Percentiles rank a stretch among this genome's conserved stretches.
phyloP scores from a whole-genome alignment of 2,797 vertebrate species.

The Sebastes vulpes region DNA sequence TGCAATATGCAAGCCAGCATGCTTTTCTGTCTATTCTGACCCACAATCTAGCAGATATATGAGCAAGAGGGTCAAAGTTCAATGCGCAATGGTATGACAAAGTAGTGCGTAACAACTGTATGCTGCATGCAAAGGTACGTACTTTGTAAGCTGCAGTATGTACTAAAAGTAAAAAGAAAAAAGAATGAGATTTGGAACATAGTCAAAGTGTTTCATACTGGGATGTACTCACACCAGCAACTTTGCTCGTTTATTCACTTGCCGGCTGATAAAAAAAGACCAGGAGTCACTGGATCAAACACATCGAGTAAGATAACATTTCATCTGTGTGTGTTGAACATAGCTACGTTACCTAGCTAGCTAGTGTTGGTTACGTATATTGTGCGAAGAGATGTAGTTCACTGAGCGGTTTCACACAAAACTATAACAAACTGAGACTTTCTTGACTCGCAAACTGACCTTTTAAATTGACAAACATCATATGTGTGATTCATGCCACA shows the following conservation, averaged over 20 bases:
- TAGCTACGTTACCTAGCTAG: fast-evolving
- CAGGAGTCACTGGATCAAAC: neutral
- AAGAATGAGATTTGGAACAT: neutral
- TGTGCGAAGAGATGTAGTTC: neutral
- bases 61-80: no score
- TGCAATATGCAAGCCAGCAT: no score
- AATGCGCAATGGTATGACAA: no score
- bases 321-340: neutral
- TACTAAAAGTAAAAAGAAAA: no score
- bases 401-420: neutral
- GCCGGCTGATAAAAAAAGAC: fast-evolving
- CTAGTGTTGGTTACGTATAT: neutral
- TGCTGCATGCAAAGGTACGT: no score
- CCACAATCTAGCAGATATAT: no score
- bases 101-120: fast-evolving
- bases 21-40: no score
- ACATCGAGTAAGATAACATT: neutral
- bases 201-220: neutral
- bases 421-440: neutral
- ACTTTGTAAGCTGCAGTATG: no score
- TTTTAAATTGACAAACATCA: neutral
- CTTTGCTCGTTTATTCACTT: neutral
- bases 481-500: neutral
- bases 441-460: fast-evolving
- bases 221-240: neutral